Base-by-base conservation (phyloP, 2,888 invertebrate genomes). In the Linnaemya vulpina region DNA sequence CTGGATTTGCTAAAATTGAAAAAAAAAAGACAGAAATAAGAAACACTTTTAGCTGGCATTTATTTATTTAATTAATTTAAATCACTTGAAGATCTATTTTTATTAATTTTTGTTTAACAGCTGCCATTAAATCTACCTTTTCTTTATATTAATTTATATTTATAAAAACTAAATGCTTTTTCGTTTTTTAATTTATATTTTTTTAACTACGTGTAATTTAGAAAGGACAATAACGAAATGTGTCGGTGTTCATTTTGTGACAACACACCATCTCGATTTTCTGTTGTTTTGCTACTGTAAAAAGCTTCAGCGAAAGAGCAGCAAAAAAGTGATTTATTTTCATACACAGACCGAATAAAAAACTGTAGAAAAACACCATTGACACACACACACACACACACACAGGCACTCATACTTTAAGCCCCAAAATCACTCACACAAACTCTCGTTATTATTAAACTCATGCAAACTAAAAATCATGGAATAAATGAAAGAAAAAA, bases 141-240 rank as follows among this genome's bases (percentile, higher is more conserved):
- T 30, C 5, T 3, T 30, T 30, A 5, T 3, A 30, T 30, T 30
- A 3, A 3, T 30, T 30, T 30, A 30, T 30, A 30, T 30, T 30
- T 65, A 10, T 8, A 35, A 71, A 43, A 22, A 46, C 62, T 35
- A 1, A 75, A 49, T 55, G 20, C 49, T 10, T 17, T 51, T 78
- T 74, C 10, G 30, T 20, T 73, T 53, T 58, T 40, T 22, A n/a
- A n/a, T n/a, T n/a, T n/a, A n/a, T 46, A 68, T 15, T 40, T 46
- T 30, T 74, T 77, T 78, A 87, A 87, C 87, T 88, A 88, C 88
- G 87, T 87, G 87, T 87, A 74, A 86, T 78, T 88, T 87, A 87
- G 87, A 87, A 89, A 88, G 89, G 88, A 88, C 89, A 87, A 88
- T 87, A 87, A 87, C 87, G 87, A 87, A 89, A 89, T 88, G 88